These are phyloP conservation scores for Anser cygnoides DNA, from an alignment of 2,113 vertebrate species.

Conservation along the genomic window DNA sequence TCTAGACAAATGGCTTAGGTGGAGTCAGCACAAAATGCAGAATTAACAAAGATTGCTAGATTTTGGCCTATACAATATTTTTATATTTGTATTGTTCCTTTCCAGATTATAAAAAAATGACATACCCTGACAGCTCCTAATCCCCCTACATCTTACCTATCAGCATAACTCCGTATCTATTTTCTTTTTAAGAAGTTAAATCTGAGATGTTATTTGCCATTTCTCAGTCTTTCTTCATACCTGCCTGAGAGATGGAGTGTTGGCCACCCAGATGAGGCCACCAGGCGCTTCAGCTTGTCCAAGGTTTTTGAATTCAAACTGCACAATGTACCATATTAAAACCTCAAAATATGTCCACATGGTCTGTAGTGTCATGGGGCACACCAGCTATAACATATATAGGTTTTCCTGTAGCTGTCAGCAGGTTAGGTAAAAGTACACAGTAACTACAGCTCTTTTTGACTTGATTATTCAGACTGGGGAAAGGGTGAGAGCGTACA, in stretches of 20 bases:
- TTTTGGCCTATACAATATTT: not conserved
- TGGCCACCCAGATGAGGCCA: not conserved
- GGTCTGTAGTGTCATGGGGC: not conserved
- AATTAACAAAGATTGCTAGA: not conserved
- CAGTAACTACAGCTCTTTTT: not conserved
- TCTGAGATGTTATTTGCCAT: not conserved
- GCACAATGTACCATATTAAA: not conserved
- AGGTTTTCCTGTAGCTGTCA: not conserved
- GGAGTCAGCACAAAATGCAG: constrained; percentile 25
- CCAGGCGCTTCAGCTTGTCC: not conserved
- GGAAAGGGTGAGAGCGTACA: not conserved
- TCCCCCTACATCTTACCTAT: not conserved
- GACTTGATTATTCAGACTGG: not conserved
- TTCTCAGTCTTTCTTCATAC: not conserved
- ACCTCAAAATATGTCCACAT: not conserved
- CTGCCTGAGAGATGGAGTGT: not conserved
- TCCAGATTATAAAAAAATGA: constrained; percentile 15
- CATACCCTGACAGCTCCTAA: not conserved
- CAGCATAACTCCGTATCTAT: not conserved
- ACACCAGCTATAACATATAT: too few relatives aligned
- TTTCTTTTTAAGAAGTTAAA: not conserved
- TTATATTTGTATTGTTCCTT: not conserved
- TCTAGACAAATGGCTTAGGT: constrained; percentile 19
- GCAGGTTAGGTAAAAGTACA: not conserved
- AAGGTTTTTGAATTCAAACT: not conserved